phyloP scores from a whole-genome alignment of 2,797 vertebrate genomes.

The Paguma larvata region DNA sequence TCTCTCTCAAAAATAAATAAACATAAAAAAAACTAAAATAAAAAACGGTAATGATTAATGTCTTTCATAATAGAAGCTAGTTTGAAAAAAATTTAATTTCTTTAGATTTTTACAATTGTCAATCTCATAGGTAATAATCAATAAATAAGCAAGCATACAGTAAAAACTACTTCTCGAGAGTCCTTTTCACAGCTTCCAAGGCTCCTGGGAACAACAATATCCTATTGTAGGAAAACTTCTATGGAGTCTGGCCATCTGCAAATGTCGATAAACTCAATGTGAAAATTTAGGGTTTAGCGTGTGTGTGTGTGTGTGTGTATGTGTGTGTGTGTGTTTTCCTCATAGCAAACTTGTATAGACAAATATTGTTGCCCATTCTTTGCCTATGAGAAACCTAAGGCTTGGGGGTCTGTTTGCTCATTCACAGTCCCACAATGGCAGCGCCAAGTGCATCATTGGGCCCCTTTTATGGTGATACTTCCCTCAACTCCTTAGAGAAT shows the following conservation, averaged over 20 bases:
- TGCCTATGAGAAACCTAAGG: background rate
- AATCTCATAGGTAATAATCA: background rate
- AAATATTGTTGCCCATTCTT: background rate
- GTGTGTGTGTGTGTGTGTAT: background rate
- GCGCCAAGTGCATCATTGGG: too few relatives aligned
- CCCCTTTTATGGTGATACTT: background rate
- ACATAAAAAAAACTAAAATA: too few relatives aligned
- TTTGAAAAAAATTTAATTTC: background rate
- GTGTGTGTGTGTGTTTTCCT: background rate
- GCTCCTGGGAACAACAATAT: background rate
- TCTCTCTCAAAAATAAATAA: too few relatives aligned
- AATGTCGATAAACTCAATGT: background rate
- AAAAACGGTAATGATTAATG: background rate
- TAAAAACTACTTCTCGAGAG: background rate
- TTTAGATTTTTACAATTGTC: background rate
- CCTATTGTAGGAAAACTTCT: background rate
- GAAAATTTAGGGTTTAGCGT: background rate
- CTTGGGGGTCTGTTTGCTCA: background rate
- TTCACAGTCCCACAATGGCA: background rate
- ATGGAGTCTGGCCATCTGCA: background rate
- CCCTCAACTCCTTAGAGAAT: background rate
- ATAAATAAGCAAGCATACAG: background rate
- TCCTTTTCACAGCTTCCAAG: background rate
- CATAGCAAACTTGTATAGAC: background rate
- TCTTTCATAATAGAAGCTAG: background rate